Percentiles rank a stretch among this genome's conserved stretches.
Conservation (phyloP, 1,140 invertebrate species). For the Globodera ellingtonae region DNA sequence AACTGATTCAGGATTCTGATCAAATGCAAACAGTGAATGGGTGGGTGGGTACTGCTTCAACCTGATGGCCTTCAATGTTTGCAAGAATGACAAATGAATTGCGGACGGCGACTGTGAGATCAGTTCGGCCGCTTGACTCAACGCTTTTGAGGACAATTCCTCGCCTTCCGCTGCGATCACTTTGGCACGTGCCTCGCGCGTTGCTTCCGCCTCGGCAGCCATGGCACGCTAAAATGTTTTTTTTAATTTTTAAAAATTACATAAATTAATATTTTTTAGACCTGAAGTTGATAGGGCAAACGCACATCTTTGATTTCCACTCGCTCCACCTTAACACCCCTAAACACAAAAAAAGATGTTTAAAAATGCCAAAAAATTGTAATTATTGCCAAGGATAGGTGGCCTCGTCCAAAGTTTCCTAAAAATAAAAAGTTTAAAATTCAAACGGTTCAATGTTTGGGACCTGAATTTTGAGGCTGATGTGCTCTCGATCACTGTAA, state of each 20-base stretch:
- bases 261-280: conserved; percentile 56
- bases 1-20: no score
- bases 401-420: conserved; percentile 79
- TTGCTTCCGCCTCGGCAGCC: conserved; percentile 70
- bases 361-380: conserved; percentile 67
- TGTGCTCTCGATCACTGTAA: conserved; percentile 81
- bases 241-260: no score
- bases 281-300: conserved; percentile 68
- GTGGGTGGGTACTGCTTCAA: not conserved
- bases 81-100: conserved; percentile 72
- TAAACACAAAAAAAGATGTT: conserved; percentile 55
- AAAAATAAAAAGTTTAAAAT: conserved; percentile 69
- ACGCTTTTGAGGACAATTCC: conserved; percentile 68
- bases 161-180: conserved; percentile 71
- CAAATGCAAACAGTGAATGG: no score
- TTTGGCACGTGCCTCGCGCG: conserved; percentile 68
- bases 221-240: conserved; percentile 65
- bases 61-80: conserved; percentile 85
- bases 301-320: conserved; percentile 70
- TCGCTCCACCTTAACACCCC: conserved; percentile 71
- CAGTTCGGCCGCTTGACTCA: conserved; percentile 70
- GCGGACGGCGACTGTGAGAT: conserved; percentile 69
- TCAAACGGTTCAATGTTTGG: not conserved
- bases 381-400: conserved; percentile 80
- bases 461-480: conserved; percentile 77